Percentiles rank a stretch among this genome's conserved stretches.
These are phyloP conservation scores for Norana najaformis DNA, from an alignment of 2,888 invertebrate genomes.

Conservation along the genomic window DNA sequence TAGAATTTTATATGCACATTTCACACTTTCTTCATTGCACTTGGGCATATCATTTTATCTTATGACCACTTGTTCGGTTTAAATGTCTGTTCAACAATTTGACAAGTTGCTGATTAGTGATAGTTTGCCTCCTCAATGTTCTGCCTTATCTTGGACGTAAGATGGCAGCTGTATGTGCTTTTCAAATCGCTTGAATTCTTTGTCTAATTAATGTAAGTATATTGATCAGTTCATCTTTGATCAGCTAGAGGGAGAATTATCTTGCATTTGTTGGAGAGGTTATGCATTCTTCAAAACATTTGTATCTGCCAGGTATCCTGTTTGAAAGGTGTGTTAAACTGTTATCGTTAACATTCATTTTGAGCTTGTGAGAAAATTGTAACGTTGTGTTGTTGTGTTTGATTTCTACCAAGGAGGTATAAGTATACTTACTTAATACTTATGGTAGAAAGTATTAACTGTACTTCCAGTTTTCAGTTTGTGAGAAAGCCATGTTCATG, in stretches of 20 bases:
- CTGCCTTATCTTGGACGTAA: not conserved
- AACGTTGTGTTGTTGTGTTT: not conserved
- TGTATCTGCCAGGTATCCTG: too few relatives aligned
- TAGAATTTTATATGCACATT: not conserved
- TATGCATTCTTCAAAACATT: not conserved
- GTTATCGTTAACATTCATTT: not conserved
- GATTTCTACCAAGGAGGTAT: not conserved
- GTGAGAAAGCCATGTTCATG: not conserved
- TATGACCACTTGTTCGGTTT: not conserved
- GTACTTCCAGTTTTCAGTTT: not conserved
- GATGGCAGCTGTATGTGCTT: constrained; percentile 1
- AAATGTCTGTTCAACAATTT: not conserved
- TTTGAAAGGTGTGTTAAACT: not conserved
- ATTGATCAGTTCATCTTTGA: not conserved
- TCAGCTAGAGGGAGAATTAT: not conserved
- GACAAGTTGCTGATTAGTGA: not conserved
- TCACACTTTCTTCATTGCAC: not conserved
- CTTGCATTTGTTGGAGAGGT: not conserved
- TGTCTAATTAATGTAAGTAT: not conserved
- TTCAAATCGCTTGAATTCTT: constrained; percentile 13
- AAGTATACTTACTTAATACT: not conserved
- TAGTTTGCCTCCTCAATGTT: not conserved
- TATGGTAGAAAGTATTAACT: not conserved
- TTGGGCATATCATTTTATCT: not conserved
- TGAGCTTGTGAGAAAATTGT: not conserved